These are phyloP conservation scores for Sturnira hondurensis DNA, from an alignment of 2,113 vertebrate species.

Conservation along the genomic window DNA sequence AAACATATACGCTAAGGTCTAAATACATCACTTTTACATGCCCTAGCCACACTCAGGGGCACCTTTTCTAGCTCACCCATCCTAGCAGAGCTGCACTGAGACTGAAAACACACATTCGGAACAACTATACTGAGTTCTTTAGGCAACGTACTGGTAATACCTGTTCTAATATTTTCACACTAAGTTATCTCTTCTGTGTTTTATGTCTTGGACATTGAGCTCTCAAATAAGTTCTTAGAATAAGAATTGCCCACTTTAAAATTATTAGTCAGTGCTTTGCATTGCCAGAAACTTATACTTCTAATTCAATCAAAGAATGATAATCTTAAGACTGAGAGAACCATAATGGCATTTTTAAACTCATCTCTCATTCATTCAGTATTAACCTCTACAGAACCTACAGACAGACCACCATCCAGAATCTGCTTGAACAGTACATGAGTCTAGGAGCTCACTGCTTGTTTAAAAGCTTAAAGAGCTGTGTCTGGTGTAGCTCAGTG, in stretches of 20 bases:
- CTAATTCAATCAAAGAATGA: background rate
- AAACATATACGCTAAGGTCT: background rate
- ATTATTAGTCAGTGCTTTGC: background rate
- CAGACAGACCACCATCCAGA: background rate
- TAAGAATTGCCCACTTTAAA: conserved; percentile 8
- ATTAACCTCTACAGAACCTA: background rate
- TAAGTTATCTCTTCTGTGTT: background rate
- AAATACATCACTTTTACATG: background rate
- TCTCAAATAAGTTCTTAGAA: conserved; percentile 1
- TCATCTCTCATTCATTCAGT: background rate
- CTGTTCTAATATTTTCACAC: background rate
- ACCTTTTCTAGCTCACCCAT: background rate
- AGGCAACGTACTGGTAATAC: background rate
- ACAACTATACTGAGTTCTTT: background rate
- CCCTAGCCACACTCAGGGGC: background rate
- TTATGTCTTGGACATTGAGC: background rate
- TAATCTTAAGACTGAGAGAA: background rate
- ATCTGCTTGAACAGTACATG: background rate
- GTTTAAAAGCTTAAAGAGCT: background rate
- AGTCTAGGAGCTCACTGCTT: background rate
- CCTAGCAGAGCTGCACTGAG: background rate
- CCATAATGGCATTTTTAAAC: background rate
- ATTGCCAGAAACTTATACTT: background rate
- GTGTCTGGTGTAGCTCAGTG: no score
- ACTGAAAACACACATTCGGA: background rate